Base-by-base conservation (phyloP, 2,797 vertebrate species). In the Sebastes baramenuke region DNA sequence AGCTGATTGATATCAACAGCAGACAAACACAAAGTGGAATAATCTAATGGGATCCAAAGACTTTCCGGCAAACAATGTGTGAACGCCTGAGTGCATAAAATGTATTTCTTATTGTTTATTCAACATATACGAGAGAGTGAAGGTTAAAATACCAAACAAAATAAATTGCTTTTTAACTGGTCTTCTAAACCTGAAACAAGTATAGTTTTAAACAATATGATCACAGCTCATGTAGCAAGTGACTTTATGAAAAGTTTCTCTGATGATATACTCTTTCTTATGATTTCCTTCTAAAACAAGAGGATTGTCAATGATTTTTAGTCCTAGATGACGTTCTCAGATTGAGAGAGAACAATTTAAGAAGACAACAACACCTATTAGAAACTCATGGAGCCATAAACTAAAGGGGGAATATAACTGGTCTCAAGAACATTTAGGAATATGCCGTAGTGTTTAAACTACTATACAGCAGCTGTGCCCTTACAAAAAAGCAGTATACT, bases 221-320 rank as follows among this genome's bases (percentile, higher is more conserved):
- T n/a, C 11, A 20, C 13, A 59, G 61, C 12, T 75, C 11, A 10
- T 25, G 36, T 10, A 24, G 38, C 24, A 29, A 24, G 24, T 75
- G 5, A 75, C 27, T 61, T 78, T 29, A 55, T 60, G 64, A 83
- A 71, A 46, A 36, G 9, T 62, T n/a, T 71, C 30, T 56, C 56
- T 49, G 2, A 60, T 38, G 13, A 34, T 29, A 38, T 20, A 56
- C 1, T 10, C 5, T 71, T 25, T 29, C 34, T 14, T 10, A 18
- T 18, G 24, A 66, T 49, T 29, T 58, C 8, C 12, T 52, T 16
- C 14, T 29, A 13, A 61, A 74, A 79, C 7, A 69, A 18, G 11
- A 10, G 3, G 11, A 25, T 5, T n/a, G 1, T 38, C 1, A 32
- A 5, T 8, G 22, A 38, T 11, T 6, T 27, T 66, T 76, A 52